Evolutionary conservation across 2,888 invertebrate genomes (phyloP), one percentile per base, ranked within the genome.

Genomic region (Dastarcus helophoroides): DNA sequence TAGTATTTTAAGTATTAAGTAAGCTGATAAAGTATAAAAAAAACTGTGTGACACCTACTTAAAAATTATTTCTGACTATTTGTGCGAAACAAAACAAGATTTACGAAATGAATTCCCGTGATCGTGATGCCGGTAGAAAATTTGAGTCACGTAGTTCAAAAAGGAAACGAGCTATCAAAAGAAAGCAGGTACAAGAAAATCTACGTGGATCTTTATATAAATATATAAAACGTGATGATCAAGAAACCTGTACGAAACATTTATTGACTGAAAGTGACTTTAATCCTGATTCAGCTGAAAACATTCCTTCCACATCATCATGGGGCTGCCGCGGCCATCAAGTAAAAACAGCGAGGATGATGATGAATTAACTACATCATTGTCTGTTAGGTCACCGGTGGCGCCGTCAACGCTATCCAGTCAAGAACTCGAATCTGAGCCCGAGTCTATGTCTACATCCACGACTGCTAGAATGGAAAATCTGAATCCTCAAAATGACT

Each of bases 141-240:
- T 31, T 32, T 32, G 32, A 32, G 27, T 32, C 32, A 8, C 16
- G 32, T 32, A 32, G 32, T 28, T 32, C 23, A 32, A 31, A 31
- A 31, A 31, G 26, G 19, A 31, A 31, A 31, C 31, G 31, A 31
- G 26, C 26, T 31, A 31, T 26, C 31, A 31, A 32, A 22, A 32
- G 27, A 32, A 32, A 32, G 23, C 28, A 32, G 32, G 28, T 32
- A 22, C 7, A 31, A 26, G 21, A 31, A n/a, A 31, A 31, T 26
- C 26, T 26, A 31, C 19, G 31, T 31, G 31, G 16, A 31, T 31
- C 26, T 25, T 31, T 26, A 31, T 15, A 31, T 31, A 31, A 31
- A 26, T 31, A 31, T 31, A 31, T 31, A 26, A 31, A 31, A 31
- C 16, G 31, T 26, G 31, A 31, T 31, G 31, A 26, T 25, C 26